Base-by-base conservation (phyloP, 2,888 invertebrate genomes). In the Mesorhabditis sp. region DNA sequence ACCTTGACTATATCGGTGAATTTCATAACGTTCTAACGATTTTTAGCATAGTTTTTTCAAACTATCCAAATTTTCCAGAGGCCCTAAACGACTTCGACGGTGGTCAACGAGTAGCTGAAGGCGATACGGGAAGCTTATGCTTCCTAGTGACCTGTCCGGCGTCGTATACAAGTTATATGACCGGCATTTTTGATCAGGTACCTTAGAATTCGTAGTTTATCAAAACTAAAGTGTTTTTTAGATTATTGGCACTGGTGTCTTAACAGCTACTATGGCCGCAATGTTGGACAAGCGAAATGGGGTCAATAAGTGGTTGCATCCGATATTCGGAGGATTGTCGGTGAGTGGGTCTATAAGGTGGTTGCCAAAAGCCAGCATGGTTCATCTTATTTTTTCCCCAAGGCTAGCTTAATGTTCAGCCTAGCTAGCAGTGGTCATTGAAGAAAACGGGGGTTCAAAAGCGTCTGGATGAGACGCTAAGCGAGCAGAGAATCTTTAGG, bases 11-110 rank as follows among this genome's bases (percentile, higher is more conserved):
- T 15, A n/a, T 7, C 7, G 28, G 28, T 28, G 2, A 28, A 1
- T 28, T 28, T 28, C 28, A 28, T 28, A 28, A 28, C 28, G 1
- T 28, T 28, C 28, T 28, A 28, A 28, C 28, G 28, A 28, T 28
- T 28, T 28, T 28, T 28, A 28, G 28, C 28, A 28, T 28, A 28
- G 28, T 28, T 28, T 28, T 28, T 28, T 28, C 1, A 2, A 2
- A 28, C 28, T n/a, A n/a, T 28, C 28, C 28, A 28, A 28, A 28
- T 28, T 28, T 28, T 28, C 28, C 28, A 28, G 75, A 70, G 50
- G 76, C 74, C 4, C 45, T 86, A 7, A 75, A 81, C 41, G 67
- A 81, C 44, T 86, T 80, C 76, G 86, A 86, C 69, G 82, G 80
- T n/a, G 87, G 87, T 0, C 77, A 70, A 4, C 75, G 86, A n/a